phyloP scores from a whole-genome alignment of 2,888 invertebrate genomes.

The Campoletis raptor region DNA sequence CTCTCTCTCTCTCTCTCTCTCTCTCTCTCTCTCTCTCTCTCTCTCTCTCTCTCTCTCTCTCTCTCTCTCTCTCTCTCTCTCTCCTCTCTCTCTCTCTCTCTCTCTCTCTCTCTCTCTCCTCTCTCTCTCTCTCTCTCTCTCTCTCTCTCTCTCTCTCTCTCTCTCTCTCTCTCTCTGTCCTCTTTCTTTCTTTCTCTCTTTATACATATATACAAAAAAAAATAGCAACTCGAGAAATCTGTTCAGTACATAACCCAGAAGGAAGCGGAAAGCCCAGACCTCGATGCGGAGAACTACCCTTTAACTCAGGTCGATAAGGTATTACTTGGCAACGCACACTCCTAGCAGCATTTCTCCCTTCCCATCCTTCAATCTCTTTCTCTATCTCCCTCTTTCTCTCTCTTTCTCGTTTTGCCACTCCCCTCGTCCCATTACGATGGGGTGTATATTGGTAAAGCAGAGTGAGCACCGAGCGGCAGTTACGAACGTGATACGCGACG shows the following conservation, averaged over 20 bases:
- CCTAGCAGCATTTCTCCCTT: slow-evolving; percentile 48
- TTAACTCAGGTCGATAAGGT: slow-evolving; percentile 70
- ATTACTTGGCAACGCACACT: slow-evolving; percentile 70
- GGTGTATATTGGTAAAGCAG: slow-evolving; percentile 57
- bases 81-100: background rate
- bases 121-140: background rate
- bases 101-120: background rate
- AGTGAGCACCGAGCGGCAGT: slow-evolving; percentile 36
- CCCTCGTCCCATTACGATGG: slow-evolving; percentile 11
- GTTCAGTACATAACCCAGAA: slow-evolving; percentile 28
- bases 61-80: background rate
- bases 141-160: background rate
- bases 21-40: background rate
- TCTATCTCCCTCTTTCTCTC: slow-evolving; percentile 26
- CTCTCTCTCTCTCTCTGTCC: background rate
- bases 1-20: background rate
- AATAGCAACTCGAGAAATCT: slow-evolving; percentile 63
- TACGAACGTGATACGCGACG: slow-evolving; percentile 62
- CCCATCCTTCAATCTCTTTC: slow-evolving; percentile 17
- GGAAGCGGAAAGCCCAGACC: slow-evolving; percentile 43
- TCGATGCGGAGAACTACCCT: slow-evolving; percentile 58
- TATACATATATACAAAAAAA: slow-evolving; percentile 10
- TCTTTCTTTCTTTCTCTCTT: background rate
- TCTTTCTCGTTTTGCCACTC: slow-evolving; percentile 20
- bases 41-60: background rate